Evolutionary conservation across 2,113 vertebrate genomes (phyloP), one percentile per base, ranked within the genome.

Genomic region (Jacana jacana): DNA sequence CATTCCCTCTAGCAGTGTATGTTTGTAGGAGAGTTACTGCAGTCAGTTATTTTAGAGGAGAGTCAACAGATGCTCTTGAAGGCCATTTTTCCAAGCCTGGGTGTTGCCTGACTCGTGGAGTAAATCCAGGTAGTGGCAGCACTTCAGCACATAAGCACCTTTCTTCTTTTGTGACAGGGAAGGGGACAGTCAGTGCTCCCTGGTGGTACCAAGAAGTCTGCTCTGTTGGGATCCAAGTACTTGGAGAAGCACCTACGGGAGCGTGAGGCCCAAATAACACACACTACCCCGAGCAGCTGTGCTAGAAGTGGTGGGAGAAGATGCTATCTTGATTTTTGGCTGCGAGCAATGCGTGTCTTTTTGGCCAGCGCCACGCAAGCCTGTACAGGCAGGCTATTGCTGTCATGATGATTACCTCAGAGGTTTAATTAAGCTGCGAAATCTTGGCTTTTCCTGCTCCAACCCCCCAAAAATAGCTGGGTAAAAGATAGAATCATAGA

Each of bases 341-440:
- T 89, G 84, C 63, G 40, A 77, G 93, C 81, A 84, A 4, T 58
- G 48, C 39, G 0, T 35, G 86, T 66, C 81, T 68, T 49, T 77
- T 85, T 86, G 89, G 87, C 93, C 91, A 95, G 39, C 75, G 12
- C 13, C 4, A 3, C 5, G 54, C 81, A 66, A 35, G 70, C 89
- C 0, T 64, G 89, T 91, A 48, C 39, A 86, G 92, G 93, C 93
- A 91, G 68, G 94, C 81, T 77, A 69, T 89, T 94, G 88, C 81
- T 89, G 89, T 90, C 64, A 33, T 17, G 58, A 11, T 55, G 85
- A 60, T 94, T 91, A 81, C 55, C 68, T 87, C 88, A 51, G 72
- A 40, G 83, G 68, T 77, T 95, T 96, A 94, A 96, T 96, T 94
- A 95, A 94, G 90, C 79, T 77, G 52, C 27, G 58, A 73, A 82